phyloP scores from a whole-genome alignment of 2,888 invertebrate genomes.

The Hirtodrosophila histrioides region DNA sequence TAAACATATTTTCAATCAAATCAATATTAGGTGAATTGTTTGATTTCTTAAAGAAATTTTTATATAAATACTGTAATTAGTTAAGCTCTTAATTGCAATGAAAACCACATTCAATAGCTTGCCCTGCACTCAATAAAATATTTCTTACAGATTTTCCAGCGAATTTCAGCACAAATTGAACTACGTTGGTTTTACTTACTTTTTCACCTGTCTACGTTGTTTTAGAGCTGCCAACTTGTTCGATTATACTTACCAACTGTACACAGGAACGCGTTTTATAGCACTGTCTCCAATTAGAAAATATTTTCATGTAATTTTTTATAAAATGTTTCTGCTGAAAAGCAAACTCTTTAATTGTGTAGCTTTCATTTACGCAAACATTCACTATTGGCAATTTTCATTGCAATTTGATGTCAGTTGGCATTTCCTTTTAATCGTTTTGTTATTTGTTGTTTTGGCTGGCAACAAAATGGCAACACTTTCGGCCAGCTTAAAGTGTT shows the following conservation, averaged over 20 bases:
- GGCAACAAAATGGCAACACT: conserved; percentile 18
- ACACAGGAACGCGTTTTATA: conserved; percentile 8
- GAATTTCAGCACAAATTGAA: conserved; percentile 18
- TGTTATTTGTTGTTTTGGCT: conserved; percentile 25
- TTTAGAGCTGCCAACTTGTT: not conserved
- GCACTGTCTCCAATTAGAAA: not conserved
- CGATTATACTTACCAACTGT: conserved; percentile 5
- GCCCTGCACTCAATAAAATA: conserved; percentile 56
- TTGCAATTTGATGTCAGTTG: conserved; percentile 36
- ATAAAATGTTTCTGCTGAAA: not conserved
- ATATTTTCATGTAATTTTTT: not conserved
- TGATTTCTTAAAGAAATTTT: not conserved
- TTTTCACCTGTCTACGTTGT: conserved; percentile 27
- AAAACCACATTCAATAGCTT: conserved; percentile 25
- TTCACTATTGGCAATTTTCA: conserved; percentile 2
- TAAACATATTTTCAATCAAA: too few relatives aligned
- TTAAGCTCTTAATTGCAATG: not conserved
- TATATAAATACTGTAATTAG: too few relatives aligned
- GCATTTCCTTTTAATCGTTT: conserved; percentile 41
- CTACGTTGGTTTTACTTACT: conserved; percentile 44
- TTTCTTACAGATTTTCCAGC: conserved; percentile 38
- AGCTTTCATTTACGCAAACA: conserved; percentile 33
- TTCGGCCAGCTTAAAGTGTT: conserved; percentile 23
- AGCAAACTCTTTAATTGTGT: too few relatives aligned
- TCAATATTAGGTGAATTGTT: not conserved